phyloP scores from a whole-genome alignment of 2,113 vertebrate species.

The Mola mola region DNA sequence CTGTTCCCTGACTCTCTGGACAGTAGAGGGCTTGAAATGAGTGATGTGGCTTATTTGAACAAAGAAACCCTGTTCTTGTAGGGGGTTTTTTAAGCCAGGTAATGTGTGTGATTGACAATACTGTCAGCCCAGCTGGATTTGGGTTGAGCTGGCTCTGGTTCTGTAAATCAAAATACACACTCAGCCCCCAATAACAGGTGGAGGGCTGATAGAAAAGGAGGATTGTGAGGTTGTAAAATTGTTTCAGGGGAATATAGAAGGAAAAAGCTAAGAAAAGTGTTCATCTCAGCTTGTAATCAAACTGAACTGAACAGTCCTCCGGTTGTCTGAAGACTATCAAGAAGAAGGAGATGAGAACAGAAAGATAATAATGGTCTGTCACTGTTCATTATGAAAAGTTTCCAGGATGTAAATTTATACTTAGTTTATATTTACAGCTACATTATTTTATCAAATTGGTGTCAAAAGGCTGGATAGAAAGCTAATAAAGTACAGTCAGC shows the following conservation, averaged over 20 bases:
- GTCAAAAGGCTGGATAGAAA: too few relatives aligned
- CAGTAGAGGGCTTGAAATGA: background rate
- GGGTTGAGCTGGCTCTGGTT: background rate
- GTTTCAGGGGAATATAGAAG: background rate
- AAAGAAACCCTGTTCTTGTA: background rate
- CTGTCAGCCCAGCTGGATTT: background rate
- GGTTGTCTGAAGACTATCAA: background rate
- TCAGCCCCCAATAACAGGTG: background rate
- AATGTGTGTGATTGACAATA: background rate
- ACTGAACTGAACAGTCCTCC: background rate
- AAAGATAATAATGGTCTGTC: background rate
- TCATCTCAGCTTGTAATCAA: background rate
- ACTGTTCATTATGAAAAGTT: background rate
- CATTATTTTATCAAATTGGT: too few relatives aligned
- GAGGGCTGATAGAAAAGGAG: background rate
- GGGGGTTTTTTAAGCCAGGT: too few relatives aligned
- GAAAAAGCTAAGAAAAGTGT: background rate
- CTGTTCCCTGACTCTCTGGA: too few relatives aligned
- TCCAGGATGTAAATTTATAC: too few relatives aligned
- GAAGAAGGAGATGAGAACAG: background rate
- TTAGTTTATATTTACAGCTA: too few relatives aligned
- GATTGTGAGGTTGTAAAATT: background rate
- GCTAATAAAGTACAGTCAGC: too few relatives aligned
- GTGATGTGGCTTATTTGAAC: background rate
- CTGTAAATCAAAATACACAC: background rate